phyloP scores from a whole-genome alignment of 2,888 invertebrate species.

The Linnaemya vulpina region DNA sequence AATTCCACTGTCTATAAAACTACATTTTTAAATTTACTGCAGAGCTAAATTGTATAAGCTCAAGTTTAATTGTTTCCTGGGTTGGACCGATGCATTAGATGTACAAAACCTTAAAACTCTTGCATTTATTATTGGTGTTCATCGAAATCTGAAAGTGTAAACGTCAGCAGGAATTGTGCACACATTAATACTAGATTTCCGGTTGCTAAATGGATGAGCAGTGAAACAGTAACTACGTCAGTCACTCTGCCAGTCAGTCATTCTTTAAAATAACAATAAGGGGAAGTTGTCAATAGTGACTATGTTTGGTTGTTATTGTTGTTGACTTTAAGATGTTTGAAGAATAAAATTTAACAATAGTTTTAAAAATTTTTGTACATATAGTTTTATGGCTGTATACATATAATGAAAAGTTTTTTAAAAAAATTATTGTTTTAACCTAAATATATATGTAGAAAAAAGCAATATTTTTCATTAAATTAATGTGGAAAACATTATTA shows the following conservation, averaged over 20 bases:
- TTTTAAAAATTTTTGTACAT: not conserved
- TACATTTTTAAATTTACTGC: too few relatives aligned
- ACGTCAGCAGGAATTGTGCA: constrained; percentile 56
- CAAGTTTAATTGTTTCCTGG: not conserved
- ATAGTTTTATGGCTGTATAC: too few relatives aligned
- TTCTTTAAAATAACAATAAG: constrained; percentile 26
- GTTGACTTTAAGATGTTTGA: not conserved
- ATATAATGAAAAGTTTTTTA: too few relatives aligned
- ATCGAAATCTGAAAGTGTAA: constrained; percentile 48
- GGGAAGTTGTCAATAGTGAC: constrained; percentile 39
- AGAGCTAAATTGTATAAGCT: not conserved
- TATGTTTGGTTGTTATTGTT: constrained; percentile 26
- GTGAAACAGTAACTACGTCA: constrained; percentile 14
- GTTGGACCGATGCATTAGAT: constrained; percentile 7
- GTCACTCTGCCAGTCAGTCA: constrained; percentile 14
- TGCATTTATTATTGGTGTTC: constrained; percentile 25
- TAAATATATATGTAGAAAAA: too few relatives aligned
- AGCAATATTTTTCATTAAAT: too few relatives aligned
- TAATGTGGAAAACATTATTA: too few relatives aligned
- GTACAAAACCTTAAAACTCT: constrained; percentile 22
- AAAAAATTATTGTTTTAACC: too few relatives aligned
- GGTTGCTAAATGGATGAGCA: constrained; percentile 48
- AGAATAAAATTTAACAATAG: not conserved
- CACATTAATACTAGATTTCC: constrained; percentile 57
- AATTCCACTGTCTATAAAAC: too few relatives aligned